phyloP scores from a whole-genome alignment of 2,888 invertebrate species.

The Hymenopus coronatus region DNA sequence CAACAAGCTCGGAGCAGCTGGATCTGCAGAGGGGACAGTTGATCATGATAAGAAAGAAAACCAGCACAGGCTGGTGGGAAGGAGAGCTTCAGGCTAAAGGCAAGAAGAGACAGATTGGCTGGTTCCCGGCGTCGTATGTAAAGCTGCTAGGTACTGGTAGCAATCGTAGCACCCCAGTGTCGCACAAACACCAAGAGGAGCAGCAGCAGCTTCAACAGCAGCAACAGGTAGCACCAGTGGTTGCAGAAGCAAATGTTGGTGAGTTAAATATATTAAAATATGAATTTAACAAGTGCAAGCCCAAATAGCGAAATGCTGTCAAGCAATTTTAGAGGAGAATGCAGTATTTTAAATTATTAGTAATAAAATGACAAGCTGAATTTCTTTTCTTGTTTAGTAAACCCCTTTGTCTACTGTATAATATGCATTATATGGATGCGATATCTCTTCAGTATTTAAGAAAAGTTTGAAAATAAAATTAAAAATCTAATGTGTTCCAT shows the following conservation, averaged over 20 bases:
- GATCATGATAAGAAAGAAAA: constrained; percentile 94
- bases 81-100: constrained; percentile 90
- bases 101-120: constrained; percentile 88
- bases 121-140: constrained; percentile 99
- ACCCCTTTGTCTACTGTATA: too few species aligned
- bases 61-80: constrained; percentile 99
- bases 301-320: too few species aligned
- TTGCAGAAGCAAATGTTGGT: constrained; percentile 2
- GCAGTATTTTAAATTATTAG: too few species aligned
- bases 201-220: neutral
- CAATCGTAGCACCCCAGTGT: constrained; percentile 71
- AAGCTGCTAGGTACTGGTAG: constrained; percentile 69
- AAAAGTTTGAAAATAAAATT: too few species aligned
- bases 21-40: constrained; percentile 87
- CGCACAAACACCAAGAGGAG: constrained; percentile 48
- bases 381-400: too few species aligned
- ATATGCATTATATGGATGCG: too few species aligned
- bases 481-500: too few species aligned
- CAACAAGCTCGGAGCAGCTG: constrained; percentile 88
- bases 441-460: too few species aligned
- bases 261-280: neutral
- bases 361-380: too few species aligned
- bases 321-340: too few species aligned
- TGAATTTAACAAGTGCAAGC: too few species aligned
- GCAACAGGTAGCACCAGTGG: constrained; percentile 1